Conservation (phyloP, 2,113 vertebrate genomes). For the Empidonax alnorum region DNA sequence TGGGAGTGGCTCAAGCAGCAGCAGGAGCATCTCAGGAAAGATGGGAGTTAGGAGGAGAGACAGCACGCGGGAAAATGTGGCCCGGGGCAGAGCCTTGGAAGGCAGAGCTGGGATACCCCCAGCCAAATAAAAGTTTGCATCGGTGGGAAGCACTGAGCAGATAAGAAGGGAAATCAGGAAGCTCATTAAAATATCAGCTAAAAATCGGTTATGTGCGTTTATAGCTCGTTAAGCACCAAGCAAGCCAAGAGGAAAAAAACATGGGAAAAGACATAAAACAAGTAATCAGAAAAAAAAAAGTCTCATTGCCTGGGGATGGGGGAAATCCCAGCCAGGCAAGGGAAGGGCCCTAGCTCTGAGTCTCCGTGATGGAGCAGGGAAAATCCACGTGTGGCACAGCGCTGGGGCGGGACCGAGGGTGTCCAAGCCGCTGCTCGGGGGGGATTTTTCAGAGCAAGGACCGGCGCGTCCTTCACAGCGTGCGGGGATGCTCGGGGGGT, state of each 20-base stretch:
- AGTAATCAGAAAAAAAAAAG: background rate
- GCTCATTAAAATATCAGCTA: background rate
- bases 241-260: background rate
- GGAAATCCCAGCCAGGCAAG: background rate
- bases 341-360: background rate
- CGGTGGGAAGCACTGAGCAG: background rate
- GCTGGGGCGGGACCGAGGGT: background rate
- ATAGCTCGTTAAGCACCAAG: background rate
- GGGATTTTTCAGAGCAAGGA: background rate
- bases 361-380: background rate
- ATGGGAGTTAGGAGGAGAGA: background rate
- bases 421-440: background rate
- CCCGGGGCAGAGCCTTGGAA: background rate
- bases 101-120: background rate
- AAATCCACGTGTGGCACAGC: background rate
- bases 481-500: background rate
- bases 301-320: background rate
- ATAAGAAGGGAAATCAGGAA: background rate
- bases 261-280: background rate
- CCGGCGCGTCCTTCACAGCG: rapidly evolving
- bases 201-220: background rate
- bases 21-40: background rate
- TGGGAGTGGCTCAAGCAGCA: background rate
- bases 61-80: background rate
- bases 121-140: background rate